Evolutionary conservation across 30 jellyfish, hydroid and myxozoan species (phyloP).

Genomic region (Chrysaora quinquecirrha): DNA sequence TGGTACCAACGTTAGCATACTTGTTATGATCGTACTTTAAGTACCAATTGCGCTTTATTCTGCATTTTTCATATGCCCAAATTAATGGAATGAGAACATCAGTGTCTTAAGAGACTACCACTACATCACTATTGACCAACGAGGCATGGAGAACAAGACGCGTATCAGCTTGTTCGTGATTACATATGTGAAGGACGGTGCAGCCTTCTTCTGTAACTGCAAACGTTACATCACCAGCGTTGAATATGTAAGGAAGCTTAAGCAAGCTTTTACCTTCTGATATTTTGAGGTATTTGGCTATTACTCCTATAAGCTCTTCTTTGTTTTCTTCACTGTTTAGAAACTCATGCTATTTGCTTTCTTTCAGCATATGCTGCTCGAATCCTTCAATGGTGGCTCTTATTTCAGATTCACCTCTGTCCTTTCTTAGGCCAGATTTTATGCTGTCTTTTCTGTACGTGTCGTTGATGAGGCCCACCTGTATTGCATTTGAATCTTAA

Average conservation of each 20-base stretch:
- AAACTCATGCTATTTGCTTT: not conserved
- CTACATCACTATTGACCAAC: slow-evolving; percentile 31
- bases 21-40: slow-evolving; percentile 36
- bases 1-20: slow-evolving; percentile 54
- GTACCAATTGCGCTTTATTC: slow-evolving; percentile 17
- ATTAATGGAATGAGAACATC: slow-evolving; percentile 31
- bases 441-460: not conserved
- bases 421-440: not conserved
- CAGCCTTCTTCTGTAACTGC: not conserved
- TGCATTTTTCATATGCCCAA: not conserved
- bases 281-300: not conserved
- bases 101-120: slow-evolving; percentile 44
- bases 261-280: not conserved
- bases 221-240: not conserved
- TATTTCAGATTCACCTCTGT: not conserved
- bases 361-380: not conserved
- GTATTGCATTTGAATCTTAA: not conserved
- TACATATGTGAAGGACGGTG: not conserved
- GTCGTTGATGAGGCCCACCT: not conserved
- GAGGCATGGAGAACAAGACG: slow-evolving; percentile 9
- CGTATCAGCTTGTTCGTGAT: slow-evolving; percentile 25
- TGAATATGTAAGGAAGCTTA: not conserved
- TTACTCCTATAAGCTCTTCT: not conserved
- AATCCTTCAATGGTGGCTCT: not conserved
- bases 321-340: not conserved